A percentile compares a stretch with the other conserved stretches of the same genome.
phyloP scores from a whole-genome alignment of 1,140 invertebrate species.

The Drosophila mauritiana region DNA sequence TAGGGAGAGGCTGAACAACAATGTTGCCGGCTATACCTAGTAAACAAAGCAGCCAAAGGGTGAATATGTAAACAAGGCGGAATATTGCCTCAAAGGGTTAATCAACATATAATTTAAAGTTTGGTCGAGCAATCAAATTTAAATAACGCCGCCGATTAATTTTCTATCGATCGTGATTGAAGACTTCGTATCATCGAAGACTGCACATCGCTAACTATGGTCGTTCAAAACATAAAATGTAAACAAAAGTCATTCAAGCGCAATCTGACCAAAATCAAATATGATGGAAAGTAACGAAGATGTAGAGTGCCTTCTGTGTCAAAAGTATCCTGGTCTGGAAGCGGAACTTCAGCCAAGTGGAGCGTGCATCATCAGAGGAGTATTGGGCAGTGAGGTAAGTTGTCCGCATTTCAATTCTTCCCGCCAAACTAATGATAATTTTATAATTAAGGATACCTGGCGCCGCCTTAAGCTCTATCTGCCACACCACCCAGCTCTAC shows the following conservation, averaged over 20 bases:
- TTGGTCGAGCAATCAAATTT: neutral
- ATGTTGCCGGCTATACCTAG: neutral
- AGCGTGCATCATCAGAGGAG: conserved; percentile 39
- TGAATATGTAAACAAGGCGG: no score
- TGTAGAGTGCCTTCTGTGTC: conserved; percentile 11
- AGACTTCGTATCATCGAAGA: neutral
- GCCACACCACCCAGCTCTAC: conserved; percentile 48
- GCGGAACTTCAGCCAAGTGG: conserved; percentile 18
- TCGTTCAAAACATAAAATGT: conserved; percentile 8
- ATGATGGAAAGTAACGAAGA: conserved; percentile 4
- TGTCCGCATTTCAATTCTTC: neutral
- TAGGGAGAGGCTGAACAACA: conserved; percentile 12
- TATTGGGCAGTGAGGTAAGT: conserved; percentile 19
- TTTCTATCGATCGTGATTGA: neutral
- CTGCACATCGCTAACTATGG: neutral
- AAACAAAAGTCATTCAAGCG: neutral
- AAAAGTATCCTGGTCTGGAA: conserved; percentile 43
- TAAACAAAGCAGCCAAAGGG: conserved; percentile 3
- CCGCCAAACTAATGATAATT: neutral
- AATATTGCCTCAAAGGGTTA: neutral
- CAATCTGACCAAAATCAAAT: neutral
- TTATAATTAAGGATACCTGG: conserved; percentile 21
- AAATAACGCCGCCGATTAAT: neutral
- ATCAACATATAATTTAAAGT: neutral
- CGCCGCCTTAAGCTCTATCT: conserved; percentile 46